These are phyloP conservation scores for Pontoporia blainvillei DNA, from an alignment of 2,113 vertebrate genomes.

Conservation along the genomic window DNA sequence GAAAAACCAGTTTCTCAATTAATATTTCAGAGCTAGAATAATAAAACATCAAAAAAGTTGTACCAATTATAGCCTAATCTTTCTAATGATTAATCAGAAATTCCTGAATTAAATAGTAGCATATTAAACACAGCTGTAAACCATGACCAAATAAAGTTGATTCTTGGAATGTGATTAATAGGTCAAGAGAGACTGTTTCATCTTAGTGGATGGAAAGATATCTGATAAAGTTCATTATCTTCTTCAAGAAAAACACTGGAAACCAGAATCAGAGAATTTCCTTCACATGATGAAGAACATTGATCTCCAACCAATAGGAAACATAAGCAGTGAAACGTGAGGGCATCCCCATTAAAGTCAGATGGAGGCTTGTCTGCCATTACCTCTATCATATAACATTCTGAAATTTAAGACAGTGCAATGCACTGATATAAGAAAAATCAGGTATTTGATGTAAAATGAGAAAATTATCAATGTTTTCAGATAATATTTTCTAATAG, in stretches of 20 bases:
- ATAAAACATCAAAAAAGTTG: not conserved
- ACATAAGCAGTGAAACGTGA: not conserved
- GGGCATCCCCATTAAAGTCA: not conserved
- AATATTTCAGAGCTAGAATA: slow-evolving; percentile 9
- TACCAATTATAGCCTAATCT: not conserved
- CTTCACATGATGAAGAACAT: not conserved
- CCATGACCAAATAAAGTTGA: not conserved
- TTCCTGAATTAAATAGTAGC: slow-evolving; percentile 26
- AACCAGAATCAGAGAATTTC: not conserved
- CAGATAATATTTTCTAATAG: not conserved
- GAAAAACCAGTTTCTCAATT: not conserved
- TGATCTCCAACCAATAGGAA: not conserved
- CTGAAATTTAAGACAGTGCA: not conserved
- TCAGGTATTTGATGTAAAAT: not conserved
- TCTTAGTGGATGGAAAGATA: not conserved
- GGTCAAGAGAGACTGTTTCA: not conserved
- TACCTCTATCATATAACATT: not conserved
- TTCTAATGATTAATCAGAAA: slow-evolving; percentile 36
- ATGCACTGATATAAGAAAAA: not conserved
- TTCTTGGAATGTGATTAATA: not conserved
- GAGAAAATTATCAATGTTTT: not conserved
- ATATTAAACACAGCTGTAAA: slow-evolving; percentile 45
- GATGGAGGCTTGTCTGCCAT: not conserved
- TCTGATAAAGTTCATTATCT: slow-evolving; percentile 9
- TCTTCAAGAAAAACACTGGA: not conserved